Conservation (phyloP, 2,888 invertebrate genomes). For the Synergus gifuensis region DNA sequence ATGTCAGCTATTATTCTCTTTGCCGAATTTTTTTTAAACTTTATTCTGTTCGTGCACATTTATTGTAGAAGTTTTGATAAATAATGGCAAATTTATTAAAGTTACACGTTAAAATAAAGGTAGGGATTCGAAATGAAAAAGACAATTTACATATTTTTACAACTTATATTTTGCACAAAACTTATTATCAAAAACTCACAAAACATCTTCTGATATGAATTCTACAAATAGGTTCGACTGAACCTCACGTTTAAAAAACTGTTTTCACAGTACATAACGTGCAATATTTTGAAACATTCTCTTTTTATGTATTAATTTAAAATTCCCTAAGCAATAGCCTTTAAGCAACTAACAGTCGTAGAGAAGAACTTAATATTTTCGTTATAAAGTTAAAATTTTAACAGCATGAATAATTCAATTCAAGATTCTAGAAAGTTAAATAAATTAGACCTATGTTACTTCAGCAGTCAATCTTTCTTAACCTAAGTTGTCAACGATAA, state of each 20-base stretch:
- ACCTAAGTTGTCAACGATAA: not conserved
- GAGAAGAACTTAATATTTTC: not conserved
- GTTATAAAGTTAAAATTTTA: not conserved
- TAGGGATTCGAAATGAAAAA: not conserved
- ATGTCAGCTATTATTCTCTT: too few species aligned
- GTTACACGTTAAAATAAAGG: too few species aligned
- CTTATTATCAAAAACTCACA: not conserved
- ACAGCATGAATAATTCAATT: not conserved
- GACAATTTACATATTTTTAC: not conserved
- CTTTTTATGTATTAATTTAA: not conserved
- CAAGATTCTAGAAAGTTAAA: not conserved
- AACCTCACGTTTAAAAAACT: not conserved
- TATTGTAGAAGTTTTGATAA: too few species aligned
- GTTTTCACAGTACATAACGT: not conserved
- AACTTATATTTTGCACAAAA: not conserved
- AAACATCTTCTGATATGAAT: not conserved
- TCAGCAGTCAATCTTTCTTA: not conserved
- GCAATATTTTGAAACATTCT: not conserved
- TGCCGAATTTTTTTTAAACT: too few species aligned
- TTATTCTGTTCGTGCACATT: too few species aligned
- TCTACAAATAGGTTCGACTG: not conserved
- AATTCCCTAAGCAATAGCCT: not conserved
- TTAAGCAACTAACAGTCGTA: not conserved
- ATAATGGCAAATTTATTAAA: too few species aligned
- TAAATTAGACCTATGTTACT: not conserved